Evolutionary conservation across 64 coral and sea anemone genomes (phyloP).

Genomic region (Stichodactyla mertensii): DNA sequence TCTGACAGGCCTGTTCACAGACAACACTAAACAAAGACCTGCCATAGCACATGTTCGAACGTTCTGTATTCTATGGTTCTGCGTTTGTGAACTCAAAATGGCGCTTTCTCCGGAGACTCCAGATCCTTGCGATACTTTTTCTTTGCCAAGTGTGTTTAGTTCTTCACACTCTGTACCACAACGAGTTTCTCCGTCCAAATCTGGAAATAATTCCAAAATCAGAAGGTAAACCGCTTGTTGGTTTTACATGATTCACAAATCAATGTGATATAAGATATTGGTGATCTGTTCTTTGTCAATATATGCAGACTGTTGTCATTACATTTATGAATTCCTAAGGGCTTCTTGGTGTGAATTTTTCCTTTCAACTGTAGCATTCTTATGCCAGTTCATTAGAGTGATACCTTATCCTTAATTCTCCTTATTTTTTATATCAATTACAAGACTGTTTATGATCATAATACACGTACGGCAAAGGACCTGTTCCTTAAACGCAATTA

Average conservation of each 20-base stretch:
- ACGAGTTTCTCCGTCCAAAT: constrained; percentile 7
- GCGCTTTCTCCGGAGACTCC: constrained; percentile 10
- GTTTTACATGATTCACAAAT: not conserved
- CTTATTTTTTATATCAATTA: no score
- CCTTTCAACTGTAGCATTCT: not conserved
- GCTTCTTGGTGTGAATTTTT: not conserved
- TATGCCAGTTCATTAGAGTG: no score
- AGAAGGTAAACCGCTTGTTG: not conserved
- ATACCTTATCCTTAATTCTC: no score
- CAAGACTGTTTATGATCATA: no score
- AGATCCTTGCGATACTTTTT: not conserved
- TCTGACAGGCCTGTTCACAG: not conserved
- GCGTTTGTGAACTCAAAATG: constrained; percentile 1
- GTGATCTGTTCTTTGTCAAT: not conserved
- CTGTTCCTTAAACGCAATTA: no score
- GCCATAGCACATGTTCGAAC: not conserved
- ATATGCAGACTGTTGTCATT: not conserved
- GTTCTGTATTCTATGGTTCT: not conserved
- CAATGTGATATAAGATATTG: not conserved
- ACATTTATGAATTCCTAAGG: not conserved
- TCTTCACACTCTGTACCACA: constrained; percentile 6
- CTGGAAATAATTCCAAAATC: not conserved
- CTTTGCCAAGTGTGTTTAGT: constrained; percentile 26
- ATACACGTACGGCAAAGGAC: no score
- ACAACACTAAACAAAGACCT: not conserved